phyloP scores from a whole-genome alignment of 2,888 invertebrate genomes.

The Hybos culiciformis region DNA sequence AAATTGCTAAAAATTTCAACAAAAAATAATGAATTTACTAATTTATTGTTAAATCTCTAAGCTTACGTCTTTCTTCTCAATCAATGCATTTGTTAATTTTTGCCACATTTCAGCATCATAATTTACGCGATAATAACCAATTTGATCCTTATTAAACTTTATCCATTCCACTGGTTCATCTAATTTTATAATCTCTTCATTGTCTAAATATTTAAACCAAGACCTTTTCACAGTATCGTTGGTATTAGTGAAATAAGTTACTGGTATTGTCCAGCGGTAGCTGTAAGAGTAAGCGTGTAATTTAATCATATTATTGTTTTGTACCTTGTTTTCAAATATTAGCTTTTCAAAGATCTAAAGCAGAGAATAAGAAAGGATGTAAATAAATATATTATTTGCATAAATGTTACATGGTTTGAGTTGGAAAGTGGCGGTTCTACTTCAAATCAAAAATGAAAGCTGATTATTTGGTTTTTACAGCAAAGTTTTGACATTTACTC shows the following conservation, averaged over 20 bases:
- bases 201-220: conserved; percentile 32
- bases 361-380: no score
- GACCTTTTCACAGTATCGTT: conserved; percentile 27
- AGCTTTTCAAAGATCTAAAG: no score
- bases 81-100: conserved; percentile 28
- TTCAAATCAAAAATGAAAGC: no score
- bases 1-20: conserved; percentile 26
- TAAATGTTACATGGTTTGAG: no score
- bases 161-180: conserved; percentile 46
- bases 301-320: no score
- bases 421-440: no score
- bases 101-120: conserved; percentile 59
- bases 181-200: conserved; percentile 36
- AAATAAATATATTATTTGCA: no score
- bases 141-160: conserved; percentile 73
- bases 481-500: no score
- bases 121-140: conserved; percentile 81
- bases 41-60: no score
- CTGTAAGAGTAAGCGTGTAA: conserved; percentile 30
- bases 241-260: conserved; percentile 55
- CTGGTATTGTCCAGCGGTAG: conserved; percentile 75
- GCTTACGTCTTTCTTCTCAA: conserved; percentile 10
- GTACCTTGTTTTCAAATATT: no score
- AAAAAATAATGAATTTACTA: neutral
- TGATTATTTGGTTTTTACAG: no score